Evolutionary conservation across 2,888 invertebrate genomes (phyloP).

Genomic region (Frankliniella intonsa): DNA sequence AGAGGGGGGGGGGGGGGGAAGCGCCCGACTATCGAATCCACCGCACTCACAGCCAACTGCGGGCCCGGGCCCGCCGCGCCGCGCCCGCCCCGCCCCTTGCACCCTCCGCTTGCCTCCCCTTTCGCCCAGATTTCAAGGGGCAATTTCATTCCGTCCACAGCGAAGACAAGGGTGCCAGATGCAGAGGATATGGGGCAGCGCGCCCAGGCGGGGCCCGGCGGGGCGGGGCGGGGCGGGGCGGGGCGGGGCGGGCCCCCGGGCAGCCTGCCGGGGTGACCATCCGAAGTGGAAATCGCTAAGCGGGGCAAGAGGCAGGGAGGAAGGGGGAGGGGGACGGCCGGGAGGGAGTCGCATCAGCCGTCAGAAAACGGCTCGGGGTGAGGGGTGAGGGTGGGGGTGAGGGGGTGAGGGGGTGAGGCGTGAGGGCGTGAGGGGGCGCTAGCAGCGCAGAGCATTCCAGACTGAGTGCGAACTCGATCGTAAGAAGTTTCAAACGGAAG

Average conservation of each 20-base stretch:
- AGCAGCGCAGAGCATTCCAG: too few relatives aligned
- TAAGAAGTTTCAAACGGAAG: not conserved
- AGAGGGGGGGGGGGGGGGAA: not conserved
- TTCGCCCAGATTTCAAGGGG: conserved; percentile 3
- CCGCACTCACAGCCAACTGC: not conserved
- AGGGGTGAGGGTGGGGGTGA: not conserved
- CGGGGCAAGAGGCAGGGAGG: too few relatives aligned
- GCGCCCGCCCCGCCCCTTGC: not conserved
- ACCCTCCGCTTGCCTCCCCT: not conserved
- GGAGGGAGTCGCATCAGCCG: not conserved
- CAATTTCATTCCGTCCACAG: conserved; percentile 15
- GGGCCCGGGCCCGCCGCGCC: not conserved
- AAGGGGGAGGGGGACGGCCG: not conserved
- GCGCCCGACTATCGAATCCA: not conserved
- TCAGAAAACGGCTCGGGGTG: not conserved
- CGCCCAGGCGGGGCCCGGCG: not conserved
- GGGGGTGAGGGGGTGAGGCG: not conserved
- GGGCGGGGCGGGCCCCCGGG: not conserved
- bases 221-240: not conserved
- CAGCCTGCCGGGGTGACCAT: not conserved
- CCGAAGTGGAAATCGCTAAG: not conserved
- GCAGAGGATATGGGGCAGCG: conserved; percentile 12
- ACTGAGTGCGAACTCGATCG: too few relatives aligned
- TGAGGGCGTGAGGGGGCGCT: not conserved
- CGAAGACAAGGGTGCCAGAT: conserved; percentile 24